phyloP scores from a whole-genome alignment of 2,113 vertebrate genomes.

The Setophaga petechia region DNA sequence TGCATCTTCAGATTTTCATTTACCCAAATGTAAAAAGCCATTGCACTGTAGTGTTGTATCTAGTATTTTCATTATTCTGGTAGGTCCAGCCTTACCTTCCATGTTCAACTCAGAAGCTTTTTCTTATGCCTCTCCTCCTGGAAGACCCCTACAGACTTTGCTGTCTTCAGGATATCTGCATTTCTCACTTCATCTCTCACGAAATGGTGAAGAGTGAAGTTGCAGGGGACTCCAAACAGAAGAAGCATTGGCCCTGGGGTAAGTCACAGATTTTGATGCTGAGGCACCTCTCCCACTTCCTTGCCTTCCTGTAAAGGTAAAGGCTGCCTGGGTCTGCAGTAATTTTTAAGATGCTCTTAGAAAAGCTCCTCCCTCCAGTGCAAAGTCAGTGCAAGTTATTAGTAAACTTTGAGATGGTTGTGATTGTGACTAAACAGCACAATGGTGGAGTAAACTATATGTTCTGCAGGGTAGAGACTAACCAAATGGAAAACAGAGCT shows the following conservation, averaged over 20 bases:
- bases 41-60: background rate
- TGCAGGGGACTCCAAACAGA: background rate
- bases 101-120: background rate
- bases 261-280: background rate
- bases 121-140: background rate
- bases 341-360: background rate
- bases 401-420: background rate
- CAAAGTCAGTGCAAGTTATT: background rate
- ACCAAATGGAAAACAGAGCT: background rate
- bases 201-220: fast-evolving
- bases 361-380: background rate
- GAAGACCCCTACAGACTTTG: background rate
- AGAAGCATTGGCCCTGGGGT: background rate
- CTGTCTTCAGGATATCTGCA: background rate
- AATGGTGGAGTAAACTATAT: background rate
- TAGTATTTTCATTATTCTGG: background rate
- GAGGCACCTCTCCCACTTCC: background rate
- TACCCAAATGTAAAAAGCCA: background rate
- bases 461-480: background rate
- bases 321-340: background rate
- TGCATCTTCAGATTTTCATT: background rate
- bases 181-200: background rate
- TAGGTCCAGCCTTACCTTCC: background rate
- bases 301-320: background rate
- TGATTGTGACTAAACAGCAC: background rate